phyloP scores from a whole-genome alignment of 2,113 vertebrate species.

The Hassar affinis region DNA sequence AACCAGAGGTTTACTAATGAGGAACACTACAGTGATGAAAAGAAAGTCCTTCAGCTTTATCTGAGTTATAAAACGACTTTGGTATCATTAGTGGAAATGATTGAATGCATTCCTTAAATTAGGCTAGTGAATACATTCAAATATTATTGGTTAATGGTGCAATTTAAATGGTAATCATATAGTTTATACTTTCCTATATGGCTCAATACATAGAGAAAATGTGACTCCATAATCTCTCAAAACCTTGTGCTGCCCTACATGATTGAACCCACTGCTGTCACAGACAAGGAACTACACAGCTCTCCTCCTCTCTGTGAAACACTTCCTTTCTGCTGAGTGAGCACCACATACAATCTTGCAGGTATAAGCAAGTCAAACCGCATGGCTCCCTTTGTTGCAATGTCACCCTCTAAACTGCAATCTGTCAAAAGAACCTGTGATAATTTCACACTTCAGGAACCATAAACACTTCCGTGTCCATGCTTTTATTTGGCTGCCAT shows the following conservation, averaged over 20 bases:
- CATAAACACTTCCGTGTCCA: constrained; percentile 23
- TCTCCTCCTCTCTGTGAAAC: constrained; percentile 14
- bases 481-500: constrained; percentile 29
- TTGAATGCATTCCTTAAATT: constrained; percentile 14
- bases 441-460: constrained; percentile 43
- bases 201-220: constrained; percentile 11
- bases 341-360: constrained; percentile 23
- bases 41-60: constrained; percentile 47
- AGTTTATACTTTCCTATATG: constrained; percentile 2
- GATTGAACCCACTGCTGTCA: constrained; percentile 1
- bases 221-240: constrained; percentile 7
- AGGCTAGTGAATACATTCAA: not conserved
- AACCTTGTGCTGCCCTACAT: constrained; percentile 8
- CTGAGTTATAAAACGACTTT: constrained; percentile 24
- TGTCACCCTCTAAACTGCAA: constrained; percentile 3
- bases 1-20: constrained; percentile 57
- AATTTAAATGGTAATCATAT: constrained; percentile 29
- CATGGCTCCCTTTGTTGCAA: constrained; percentile 7
- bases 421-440: constrained; percentile 30
- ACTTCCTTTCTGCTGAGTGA: constrained; percentile 27
- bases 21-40: constrained; percentile 58
- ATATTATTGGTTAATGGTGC: constrained; percentile 7
- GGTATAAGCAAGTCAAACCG: constrained; percentile 37
- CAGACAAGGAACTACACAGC: constrained; percentile 3
- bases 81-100: constrained; percentile 27